Conservation (phyloP, 1,140 invertebrate species). For the Aradophagus sp. region DNA sequence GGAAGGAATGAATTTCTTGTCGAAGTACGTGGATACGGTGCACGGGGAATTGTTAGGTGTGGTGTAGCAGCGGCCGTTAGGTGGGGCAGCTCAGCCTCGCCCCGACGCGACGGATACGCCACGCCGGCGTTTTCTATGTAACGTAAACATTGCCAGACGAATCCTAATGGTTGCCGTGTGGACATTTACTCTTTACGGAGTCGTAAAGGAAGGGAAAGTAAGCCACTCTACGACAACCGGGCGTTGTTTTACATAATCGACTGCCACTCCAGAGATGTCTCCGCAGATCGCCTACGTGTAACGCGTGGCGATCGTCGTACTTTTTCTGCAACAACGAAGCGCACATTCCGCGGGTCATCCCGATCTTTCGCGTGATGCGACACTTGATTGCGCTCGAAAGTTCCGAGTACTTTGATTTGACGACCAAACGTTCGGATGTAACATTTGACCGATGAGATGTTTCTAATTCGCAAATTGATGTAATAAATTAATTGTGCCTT, state of each 20-base stretch:
- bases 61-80: slow-evolving; percentile 29
- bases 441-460: too few relatives aligned
- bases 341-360: slow-evolving; percentile 15
- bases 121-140: slow-evolving; percentile 54
- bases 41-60: slow-evolving; percentile 46
- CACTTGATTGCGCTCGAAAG: too few relatives aligned
- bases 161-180: slow-evolving; percentile 57
- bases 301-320: slow-evolving; percentile 64
- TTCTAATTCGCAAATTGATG: too few relatives aligned
- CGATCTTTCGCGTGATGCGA: too few relatives aligned
- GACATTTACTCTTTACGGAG: slow-evolving; percentile 59
- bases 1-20: slow-evolving; percentile 57
- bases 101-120: slow-evolving; percentile 51
- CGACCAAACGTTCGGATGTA: too few relatives aligned
- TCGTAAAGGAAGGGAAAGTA: slow-evolving; percentile 75
- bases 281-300: slow-evolving; percentile 57
- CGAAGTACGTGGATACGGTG: slow-evolving; percentile 38
- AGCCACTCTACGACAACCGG: slow-evolving; percentile 58
- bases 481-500: too few relatives aligned
- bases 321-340: slow-evolving; percentile 26
- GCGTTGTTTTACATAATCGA: slow-evolving; percentile 67
- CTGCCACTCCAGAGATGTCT: slow-evolving; percentile 61
- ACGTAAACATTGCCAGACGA: slow-evolving; percentile 59
- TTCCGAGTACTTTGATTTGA: too few relatives aligned
- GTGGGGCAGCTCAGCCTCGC: slow-evolving; percentile 49